These are phyloP conservation scores for Orchestes rusci DNA, from an alignment of 2,888 invertebrate species.

Conservation along the genomic window DNA sequence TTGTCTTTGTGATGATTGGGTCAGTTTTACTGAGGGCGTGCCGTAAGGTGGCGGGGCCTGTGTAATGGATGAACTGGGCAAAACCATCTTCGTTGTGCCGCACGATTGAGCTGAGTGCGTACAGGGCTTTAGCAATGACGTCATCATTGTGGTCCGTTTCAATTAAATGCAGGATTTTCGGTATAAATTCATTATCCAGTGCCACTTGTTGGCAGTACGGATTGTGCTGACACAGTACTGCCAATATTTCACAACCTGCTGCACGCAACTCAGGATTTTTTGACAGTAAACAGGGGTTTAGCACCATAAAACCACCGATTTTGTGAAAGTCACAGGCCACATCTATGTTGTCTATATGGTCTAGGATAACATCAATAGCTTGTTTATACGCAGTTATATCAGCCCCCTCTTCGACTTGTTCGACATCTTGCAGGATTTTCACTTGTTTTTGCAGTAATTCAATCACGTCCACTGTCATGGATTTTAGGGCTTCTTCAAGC, in stretches of 20 bases:
- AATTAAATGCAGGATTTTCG: slow-evolving; percentile 53
- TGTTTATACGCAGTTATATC: slow-evolving; percentile 52
- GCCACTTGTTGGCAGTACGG: slow-evolving; percentile 68
- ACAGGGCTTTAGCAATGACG: slow-evolving; percentile 62
- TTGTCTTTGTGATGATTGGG: slow-evolving; percentile 60
- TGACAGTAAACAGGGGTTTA: slow-evolving; percentile 60
- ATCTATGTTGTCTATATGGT: slow-evolving; percentile 69
- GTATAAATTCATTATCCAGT: slow-evolving; percentile 59
- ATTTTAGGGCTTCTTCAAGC: slow-evolving; percentile 62
- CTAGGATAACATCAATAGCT: slow-evolving; percentile 62
- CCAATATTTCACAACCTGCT: slow-evolving; percentile 62
- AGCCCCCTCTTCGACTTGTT: slow-evolving; percentile 44
- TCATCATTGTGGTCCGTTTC: slow-evolving; percentile 51
- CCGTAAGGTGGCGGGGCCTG: slow-evolving; percentile 55
- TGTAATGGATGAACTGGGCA: slow-evolving; percentile 53
- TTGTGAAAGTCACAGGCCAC: slow-evolving; percentile 79
- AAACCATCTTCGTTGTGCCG: slow-evolving; percentile 57
- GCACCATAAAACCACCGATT: slow-evolving; percentile 71
- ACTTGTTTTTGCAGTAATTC: slow-evolving; percentile 59
- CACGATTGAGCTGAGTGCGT: slow-evolving; percentile 67
- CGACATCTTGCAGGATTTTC: slow-evolving; percentile 49
- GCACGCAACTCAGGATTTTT: slow-evolving; percentile 55
- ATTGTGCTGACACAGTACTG: slow-evolving; percentile 80
- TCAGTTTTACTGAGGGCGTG: slow-evolving; percentile 52
- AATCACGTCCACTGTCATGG: slow-evolving; percentile 63